Evolutionary conservation across 2,797 vertebrate genomes (phyloP).

Genomic region (Smutsia gigantea): DNA sequence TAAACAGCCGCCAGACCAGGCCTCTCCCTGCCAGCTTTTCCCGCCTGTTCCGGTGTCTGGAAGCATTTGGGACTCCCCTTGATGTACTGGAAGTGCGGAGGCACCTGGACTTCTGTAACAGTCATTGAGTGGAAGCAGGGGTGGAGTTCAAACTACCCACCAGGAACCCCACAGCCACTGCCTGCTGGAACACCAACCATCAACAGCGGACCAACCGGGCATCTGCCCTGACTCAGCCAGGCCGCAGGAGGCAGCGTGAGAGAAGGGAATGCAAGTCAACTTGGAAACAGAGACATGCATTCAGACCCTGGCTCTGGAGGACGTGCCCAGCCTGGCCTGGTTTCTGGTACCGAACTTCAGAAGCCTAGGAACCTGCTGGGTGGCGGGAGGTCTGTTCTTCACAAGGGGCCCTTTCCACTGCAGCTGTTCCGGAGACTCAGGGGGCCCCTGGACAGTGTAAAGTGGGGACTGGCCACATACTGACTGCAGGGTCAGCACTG

Average conservation of each 20-base stretch:
- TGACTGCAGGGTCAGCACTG: background rate
- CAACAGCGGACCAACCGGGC: background rate
- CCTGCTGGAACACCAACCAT: background rate
- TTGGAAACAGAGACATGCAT: background rate
- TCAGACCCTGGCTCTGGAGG: background rate
- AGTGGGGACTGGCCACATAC: background rate
- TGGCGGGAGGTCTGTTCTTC: background rate
- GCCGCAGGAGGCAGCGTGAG: background rate
- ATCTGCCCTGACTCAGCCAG: too few species aligned
- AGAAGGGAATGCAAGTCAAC: background rate
- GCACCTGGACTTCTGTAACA: background rate
- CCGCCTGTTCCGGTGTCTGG: too few species aligned
- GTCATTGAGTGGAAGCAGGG: background rate
- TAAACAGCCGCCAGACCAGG: too few species aligned
- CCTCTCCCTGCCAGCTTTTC: too few species aligned
- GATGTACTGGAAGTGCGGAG: too few species aligned
- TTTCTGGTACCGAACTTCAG: background rate
- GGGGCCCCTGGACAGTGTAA: too few species aligned
- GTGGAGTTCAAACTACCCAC: background rate
- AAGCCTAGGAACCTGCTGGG: background rate
- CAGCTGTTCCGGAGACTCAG: background rate
- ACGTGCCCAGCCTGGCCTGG: too few species aligned
- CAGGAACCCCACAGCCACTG: background rate
- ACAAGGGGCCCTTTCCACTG: background rate
- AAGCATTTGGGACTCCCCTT: too few species aligned